A percentile compares a stretch with the other conserved stretches of the same genome.
These are phyloP conservation scores for Gila robusta DNA, from an alignment of 2,797 vertebrate genomes.

Conservation along the genomic window DNA sequence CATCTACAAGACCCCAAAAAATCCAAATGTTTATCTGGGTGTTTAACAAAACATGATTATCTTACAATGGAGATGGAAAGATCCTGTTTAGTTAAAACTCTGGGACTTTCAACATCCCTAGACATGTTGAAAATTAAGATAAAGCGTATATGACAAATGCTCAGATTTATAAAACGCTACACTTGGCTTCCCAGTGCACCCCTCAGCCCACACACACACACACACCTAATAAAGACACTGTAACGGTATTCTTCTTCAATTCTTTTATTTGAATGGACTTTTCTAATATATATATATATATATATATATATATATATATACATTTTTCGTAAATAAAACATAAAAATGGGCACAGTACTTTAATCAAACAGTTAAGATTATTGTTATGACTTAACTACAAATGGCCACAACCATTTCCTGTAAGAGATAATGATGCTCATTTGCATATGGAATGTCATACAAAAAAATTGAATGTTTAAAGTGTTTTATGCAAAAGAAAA, in stretches of 20 bases:
- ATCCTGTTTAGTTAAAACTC: constrained; percentile 19
- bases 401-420: not conserved
- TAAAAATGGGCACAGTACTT: constrained; percentile 20
- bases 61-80: constrained; percentile 29
- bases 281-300: not conserved
- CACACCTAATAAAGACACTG: constrained; percentile 9
- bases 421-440: constrained; percentile 3
- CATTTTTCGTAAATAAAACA: constrained; percentile 34
- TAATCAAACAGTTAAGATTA: constrained; percentile 7
- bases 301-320: not conserved
- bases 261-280: constrained; percentile 21
- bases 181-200: not conserved
- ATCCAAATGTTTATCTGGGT: constrained; percentile 33
- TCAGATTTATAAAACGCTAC: not conserved
- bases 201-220: not conserved
- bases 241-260: not conserved
- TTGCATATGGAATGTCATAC: constrained; percentile 69
- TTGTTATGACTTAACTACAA: not conserved
- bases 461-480: constrained; percentile 74
- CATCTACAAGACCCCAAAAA: not conserved
- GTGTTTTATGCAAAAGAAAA: constrained; percentile 51
- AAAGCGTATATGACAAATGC: constrained; percentile 23
- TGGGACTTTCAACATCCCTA: constrained; percentile 7
- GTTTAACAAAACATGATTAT: constrained; percentile 2
- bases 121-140: constrained; percentile 37